Evolutionary conservation across 2,888 invertebrate species (phyloP), one percentile per base, ranked within the genome.

Genomic region (Rhingia campestris): DNA sequence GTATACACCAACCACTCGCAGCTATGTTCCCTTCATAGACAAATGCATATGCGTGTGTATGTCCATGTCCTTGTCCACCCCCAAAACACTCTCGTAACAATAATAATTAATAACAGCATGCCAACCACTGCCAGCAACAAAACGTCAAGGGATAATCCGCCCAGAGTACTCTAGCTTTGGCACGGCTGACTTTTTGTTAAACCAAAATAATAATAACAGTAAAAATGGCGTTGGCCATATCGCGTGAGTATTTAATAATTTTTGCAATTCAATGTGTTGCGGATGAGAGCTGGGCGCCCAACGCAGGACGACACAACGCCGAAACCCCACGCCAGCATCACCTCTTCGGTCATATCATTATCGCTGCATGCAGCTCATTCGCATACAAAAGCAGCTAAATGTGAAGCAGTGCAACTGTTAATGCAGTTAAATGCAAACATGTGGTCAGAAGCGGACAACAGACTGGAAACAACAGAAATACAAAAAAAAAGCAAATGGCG

Each of bases 371-470:
- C 53, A 82, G 79, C 82, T 69, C 79, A 79, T 73, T 77, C 72
- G 53, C 77, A 56, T 61, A 67, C 41, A 49, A 56, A 54, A 67
- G 22, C 22, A 22, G 22, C 22, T 61, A 30, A 6, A 39, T 43
- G 54, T 72, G 67, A 58, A 64, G 58, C 75, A 74, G 51, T 74
- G 80, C 79, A 70, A 84, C 80, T 84, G 80, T 84, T 84, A 84
- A 84, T 84, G 70, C 84, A 84, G 80, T 84, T 84, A 74, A 84
- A 84, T 84, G 74, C 80, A 84, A 80, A 80, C 80, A 80, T 80
- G 80, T 80, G 84, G 80, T 80, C 84, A 64, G 56, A 6, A 77
- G 59, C 63, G 69, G 53, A 77, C 82, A 82, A 82, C 73, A 82
- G 79, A 82, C 79, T 74, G 82, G 69, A 69, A 69, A 79, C 22